phyloP scores from a whole-genome alignment of 2,113 vertebrate genomes.

The Hippocampus barbouri region DNA sequence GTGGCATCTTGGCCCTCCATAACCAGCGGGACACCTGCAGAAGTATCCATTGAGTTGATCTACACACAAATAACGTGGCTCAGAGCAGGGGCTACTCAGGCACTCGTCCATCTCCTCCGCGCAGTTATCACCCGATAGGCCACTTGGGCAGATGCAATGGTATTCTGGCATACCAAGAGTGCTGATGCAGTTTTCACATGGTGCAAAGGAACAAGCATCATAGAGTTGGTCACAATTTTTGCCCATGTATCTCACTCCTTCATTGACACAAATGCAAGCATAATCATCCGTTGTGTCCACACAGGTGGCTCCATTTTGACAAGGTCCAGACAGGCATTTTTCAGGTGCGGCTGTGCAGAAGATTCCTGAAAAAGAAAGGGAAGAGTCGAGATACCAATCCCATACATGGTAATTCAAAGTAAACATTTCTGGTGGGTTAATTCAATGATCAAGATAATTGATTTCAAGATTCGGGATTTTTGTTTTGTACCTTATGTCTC shows the following conservation, averaged over 20 bases:
- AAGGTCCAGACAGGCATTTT: constrained; percentile 77
- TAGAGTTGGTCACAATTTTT: constrained; percentile 74
- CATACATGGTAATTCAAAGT: neutral
- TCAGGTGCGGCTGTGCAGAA: constrained; percentile 63
- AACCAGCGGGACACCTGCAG: constrained; percentile 74
- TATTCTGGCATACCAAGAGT: constrained; percentile 62
- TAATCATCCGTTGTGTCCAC: constrained; percentile 72
- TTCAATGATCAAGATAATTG: neutral
- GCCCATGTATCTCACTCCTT: constrained; percentile 70
- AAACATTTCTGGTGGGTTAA: neutral
- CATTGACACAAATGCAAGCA: constrained; percentile 71
- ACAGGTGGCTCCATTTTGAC: constrained; percentile 80
- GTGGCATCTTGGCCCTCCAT: constrained; percentile 63
- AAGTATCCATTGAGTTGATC: constrained; percentile 63
- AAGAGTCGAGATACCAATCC: too few relatives aligned
- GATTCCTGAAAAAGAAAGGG: constrained; percentile 52
- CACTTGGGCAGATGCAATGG: constrained; percentile 68
- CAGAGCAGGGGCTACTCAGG: constrained; percentile 70
- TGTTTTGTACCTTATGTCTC: too few relatives aligned
- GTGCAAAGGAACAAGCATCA: constrained; percentile 65
- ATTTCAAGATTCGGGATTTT: too few relatives aligned
- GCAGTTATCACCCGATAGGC: constrained; percentile 65
- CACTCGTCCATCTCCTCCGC: constrained; percentile 61
- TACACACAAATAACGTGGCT: constrained; percentile 64
- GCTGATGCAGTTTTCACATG: constrained; percentile 68